Conservation (phyloP, 2,888 invertebrate genomes). For the Tiliacea citrago region DNA sequence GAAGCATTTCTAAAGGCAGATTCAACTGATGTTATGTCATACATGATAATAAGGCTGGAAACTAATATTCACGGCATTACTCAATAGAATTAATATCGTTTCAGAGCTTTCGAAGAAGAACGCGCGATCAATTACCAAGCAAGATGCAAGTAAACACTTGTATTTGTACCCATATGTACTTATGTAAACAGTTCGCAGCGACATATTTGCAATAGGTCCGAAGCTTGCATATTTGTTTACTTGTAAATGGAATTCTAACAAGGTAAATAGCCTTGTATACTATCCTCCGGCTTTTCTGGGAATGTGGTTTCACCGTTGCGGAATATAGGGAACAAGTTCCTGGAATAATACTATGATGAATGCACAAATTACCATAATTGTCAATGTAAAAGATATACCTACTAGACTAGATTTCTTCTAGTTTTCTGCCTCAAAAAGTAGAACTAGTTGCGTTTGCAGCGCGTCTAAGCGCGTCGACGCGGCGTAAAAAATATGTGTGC, state of each 20-base stretch:
- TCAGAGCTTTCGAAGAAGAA: background rate
- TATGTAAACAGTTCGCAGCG: background rate
- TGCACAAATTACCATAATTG: no score
- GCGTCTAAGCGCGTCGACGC: no score
- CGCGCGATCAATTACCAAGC: slow-evolving; percentile 2
- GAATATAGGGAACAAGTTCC: background rate
- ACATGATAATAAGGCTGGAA: background rate
- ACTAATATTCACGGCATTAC: background rate
- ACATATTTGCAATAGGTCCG: background rate
- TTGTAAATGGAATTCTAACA: background rate
- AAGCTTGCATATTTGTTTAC: slow-evolving; percentile 13
- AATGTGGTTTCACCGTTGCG: background rate
- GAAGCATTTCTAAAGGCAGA: background rate
- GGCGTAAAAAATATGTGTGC: no score
- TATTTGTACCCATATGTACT: background rate
- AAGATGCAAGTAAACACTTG: background rate
- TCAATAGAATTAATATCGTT: background rate
- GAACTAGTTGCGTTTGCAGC: no score
- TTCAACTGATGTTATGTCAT: background rate
- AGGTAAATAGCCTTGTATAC: background rate
- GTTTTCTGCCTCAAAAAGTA: no score
- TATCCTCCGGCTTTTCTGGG: background rate
- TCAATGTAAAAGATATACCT: no score
- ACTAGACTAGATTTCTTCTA: no score
- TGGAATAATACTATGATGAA: background rate